Evolutionary conservation across 1,140 invertebrate species (phyloP).

Genomic region (Mamestra configurata): DNA sequence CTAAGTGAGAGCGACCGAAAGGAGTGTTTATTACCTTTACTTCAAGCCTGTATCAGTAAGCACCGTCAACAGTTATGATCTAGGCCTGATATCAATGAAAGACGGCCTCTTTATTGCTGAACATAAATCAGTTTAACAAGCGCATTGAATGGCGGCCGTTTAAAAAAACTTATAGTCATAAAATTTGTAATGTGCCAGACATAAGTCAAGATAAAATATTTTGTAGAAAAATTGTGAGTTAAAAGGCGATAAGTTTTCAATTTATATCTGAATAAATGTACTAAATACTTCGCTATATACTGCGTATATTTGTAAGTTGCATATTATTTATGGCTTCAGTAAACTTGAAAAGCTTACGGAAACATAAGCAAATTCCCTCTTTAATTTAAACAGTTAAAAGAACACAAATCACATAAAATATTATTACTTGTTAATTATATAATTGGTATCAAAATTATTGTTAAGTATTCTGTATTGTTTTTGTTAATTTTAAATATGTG

Average conservation of each 20-base stretch:
- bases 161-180: conserved; percentile 35
- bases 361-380: too few relatives aligned
- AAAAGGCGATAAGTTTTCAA: not conserved
- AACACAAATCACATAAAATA: too few relatives aligned
- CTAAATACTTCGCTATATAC: too few relatives aligned
- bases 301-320: too few relatives aligned
- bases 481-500: too few relatives aligned
- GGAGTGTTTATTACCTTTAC: conserved; percentile 31
- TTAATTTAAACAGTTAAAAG: too few relatives aligned
- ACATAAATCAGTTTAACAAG: conserved; percentile 41
- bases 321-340: too few relatives aligned
- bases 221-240: conserved; percentile 3
- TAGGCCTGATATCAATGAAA: conserved; percentile 28
- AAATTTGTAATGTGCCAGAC: conserved; percentile 36
- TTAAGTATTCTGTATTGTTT: too few relatives aligned
- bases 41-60: not conserved
- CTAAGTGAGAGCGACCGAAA: not conserved
- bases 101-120: conserved; percentile 30
- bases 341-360: too few relatives aligned
- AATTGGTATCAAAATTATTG: too few relatives aligned
- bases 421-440: too few relatives aligned
- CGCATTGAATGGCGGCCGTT: conserved; percentile 19
- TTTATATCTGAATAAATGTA: not conserved
- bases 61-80: conserved; percentile 24
- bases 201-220: conserved; percentile 17